Evolutionary conservation across 64 coral and sea anemone species (phyloP).

Genomic region (Catalaphyllia jardinei): DNA sequence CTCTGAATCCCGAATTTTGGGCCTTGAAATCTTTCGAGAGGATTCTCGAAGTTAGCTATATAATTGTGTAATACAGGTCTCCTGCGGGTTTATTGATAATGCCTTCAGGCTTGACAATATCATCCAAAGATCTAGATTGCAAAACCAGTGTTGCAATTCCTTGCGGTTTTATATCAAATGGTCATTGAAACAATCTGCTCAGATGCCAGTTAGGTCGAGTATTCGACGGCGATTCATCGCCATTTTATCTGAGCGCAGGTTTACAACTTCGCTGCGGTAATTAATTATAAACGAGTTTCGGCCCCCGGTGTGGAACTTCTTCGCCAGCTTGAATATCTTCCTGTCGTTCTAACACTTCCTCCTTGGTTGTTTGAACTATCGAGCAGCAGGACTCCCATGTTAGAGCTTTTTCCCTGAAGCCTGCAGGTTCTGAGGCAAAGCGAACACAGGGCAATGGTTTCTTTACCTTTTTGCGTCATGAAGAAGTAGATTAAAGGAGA

Average conservation of each 20-base stretch:
- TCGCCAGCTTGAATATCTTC: slow-evolving; percentile 26
- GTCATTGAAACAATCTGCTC: too few species aligned
- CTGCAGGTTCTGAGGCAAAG: slow-evolving; percentile 16
- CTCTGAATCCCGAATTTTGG: too few species aligned
- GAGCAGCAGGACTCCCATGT: background rate
- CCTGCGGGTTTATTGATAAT: too few species aligned
- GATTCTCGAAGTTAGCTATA: too few species aligned
- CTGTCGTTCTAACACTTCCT: background rate
- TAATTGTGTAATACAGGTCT: too few species aligned
- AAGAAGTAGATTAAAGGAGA: slow-evolving; percentile 28
- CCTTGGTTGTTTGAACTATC: slow-evolving; percentile 19
- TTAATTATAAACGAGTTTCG: slow-evolving; percentile 13
- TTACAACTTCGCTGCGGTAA: background rate
- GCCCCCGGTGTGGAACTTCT: background rate
- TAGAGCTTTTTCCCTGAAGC: background rate
- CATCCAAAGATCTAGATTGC: too few species aligned
- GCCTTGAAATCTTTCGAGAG: too few species aligned
- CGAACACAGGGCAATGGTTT: background rate
- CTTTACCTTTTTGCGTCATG: slow-evolving; percentile 19
- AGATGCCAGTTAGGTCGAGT: too few species aligned
- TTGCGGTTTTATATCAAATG: too few species aligned
- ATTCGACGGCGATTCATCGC: too few species aligned
- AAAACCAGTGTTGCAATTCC: too few species aligned
- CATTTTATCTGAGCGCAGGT: background rate
- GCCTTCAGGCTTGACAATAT: too few species aligned